These are phyloP conservation scores for Hydrozoanthus tunicans DNA, from an alignment of 64 coral and sea anemone genomes.

Conservation along the genomic window DNA sequence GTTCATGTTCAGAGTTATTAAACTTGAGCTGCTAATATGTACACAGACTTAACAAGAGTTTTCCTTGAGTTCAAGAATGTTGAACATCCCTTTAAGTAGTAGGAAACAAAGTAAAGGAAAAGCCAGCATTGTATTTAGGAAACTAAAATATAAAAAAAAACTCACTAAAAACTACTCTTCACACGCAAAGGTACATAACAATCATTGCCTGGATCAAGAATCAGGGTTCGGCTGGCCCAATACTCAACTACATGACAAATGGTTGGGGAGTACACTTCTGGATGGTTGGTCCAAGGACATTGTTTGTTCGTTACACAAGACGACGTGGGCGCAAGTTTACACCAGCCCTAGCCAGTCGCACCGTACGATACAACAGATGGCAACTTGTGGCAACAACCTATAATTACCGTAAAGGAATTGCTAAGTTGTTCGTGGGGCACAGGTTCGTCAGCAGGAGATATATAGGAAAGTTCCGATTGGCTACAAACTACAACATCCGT, in stretches of 20 bases:
- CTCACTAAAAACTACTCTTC: neutral
- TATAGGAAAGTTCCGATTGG: constrained; percentile 75
- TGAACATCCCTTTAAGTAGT: too few relatives aligned
- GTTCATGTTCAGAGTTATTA: too few relatives aligned
- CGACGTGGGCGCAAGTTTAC: neutral
- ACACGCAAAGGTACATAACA: constrained; percentile 58
- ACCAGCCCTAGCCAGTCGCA: constrained; percentile 37
- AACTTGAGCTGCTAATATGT: too few relatives aligned
- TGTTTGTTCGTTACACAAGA: constrained; percentile 69
- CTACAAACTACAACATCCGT: constrained; percentile 72
- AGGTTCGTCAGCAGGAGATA: constrained; percentile 57
- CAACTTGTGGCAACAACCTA: constrained; percentile 81
- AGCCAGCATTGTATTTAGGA: too few relatives aligned
- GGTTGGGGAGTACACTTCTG: constrained; percentile 78
- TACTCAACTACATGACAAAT: constrained; percentile 60
- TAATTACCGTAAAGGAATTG: constrained; percentile 67
- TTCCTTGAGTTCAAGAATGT: too few relatives aligned
- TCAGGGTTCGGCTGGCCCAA: constrained; percentile 55
- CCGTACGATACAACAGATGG: constrained; percentile 53
- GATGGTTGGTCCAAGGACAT: constrained; percentile 37
- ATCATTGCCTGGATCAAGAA: constrained; percentile 74
- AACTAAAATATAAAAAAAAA: too few relatives aligned
- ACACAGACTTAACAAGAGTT: too few relatives aligned
- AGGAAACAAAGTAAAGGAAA: too few relatives aligned
- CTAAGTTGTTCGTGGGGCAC: constrained; percentile 63